Evolutionary conservation across 2,113 vertebrate species (phyloP), one percentile per base, ranked within the genome.

Genomic region (Oryzias javanicus): DNA sequence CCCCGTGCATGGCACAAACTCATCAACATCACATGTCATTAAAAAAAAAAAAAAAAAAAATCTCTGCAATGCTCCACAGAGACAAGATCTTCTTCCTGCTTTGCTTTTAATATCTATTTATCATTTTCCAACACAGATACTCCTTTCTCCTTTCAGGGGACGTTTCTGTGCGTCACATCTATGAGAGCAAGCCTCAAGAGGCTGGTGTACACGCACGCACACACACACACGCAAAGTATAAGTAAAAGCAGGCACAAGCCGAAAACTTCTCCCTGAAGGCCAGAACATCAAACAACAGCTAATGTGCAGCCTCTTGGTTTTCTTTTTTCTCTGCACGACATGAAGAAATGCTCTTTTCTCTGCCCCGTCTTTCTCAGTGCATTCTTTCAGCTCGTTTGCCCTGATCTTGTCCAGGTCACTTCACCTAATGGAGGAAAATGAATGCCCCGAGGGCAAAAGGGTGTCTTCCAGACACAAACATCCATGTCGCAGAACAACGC

Each of bases 371-470:
- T 81, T 78, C 29, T 80, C 64, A 61, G 64, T 45, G 20, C 66
- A 56, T 77, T 64, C 67, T 87, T 87, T 89, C 74, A 83, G 70
- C 62, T 48, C 75, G 57, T 86, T 83, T 73, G 63, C 67, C 61
- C 86, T 14, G 22, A 77, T 91, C 71, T 76, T 35, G 58, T 89
- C 78, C 82, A 88, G 91, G 90, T 90, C 91, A 91, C 85, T 88
- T 86, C 85, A 83, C 70, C 84, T 64, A 82, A 86, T 87, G 67
- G 80, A 86, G 70, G 70, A 49, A 70, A 67, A 83, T 64, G 6
- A 63, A 55, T 29, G 71, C 81, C 81, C 74, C 3, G 55, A 74
- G 84, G 86, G 63, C 64, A 57, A 55, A 22, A 40, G 70, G 66
- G 62, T 59, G 59, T 79, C 77, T 78, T 52, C 42, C 67, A 69